These are phyloP conservation scores for Anhinga rufa DNA, from an alignment of 2,113 vertebrate genomes.

Conservation along the genomic window DNA sequence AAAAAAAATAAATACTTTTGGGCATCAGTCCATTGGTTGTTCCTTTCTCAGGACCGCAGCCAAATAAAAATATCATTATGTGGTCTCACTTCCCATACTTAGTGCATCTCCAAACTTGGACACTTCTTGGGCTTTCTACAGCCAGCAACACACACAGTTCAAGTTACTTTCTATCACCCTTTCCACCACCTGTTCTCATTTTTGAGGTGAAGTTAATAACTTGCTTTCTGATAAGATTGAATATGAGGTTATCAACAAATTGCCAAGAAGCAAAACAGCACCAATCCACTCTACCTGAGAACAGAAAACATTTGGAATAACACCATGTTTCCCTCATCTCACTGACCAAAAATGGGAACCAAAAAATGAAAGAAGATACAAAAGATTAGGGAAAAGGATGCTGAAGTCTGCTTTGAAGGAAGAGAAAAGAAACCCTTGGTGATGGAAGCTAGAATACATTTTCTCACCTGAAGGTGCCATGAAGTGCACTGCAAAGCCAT, in stretches of 20 bases:
- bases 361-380: background rate
- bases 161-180: background rate
- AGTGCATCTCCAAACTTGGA: background rate
- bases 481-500: background rate
- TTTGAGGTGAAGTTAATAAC: background rate
- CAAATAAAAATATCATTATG: background rate
- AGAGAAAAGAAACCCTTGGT: background rate
- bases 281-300: background rate
- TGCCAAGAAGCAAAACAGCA: background rate
- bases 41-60: background rate
- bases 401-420: background rate
- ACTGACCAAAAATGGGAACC: background rate
- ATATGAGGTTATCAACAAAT: background rate
- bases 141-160: background rate
- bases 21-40: background rate
- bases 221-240: background rate
- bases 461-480: background rate
- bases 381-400: background rate
- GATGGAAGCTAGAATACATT: background rate
- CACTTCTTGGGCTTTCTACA: background rate
- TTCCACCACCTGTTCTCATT: background rate
- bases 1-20: background rate
- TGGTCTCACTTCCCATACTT: background rate
- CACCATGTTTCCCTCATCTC: background rate
- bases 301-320: background rate